Percentiles rank a stretch among this genome's conserved stretches.
Evolutionary conservation across 2,888 invertebrate genomes (phyloP).

Genomic region (Diarsia brunnea): DNA sequence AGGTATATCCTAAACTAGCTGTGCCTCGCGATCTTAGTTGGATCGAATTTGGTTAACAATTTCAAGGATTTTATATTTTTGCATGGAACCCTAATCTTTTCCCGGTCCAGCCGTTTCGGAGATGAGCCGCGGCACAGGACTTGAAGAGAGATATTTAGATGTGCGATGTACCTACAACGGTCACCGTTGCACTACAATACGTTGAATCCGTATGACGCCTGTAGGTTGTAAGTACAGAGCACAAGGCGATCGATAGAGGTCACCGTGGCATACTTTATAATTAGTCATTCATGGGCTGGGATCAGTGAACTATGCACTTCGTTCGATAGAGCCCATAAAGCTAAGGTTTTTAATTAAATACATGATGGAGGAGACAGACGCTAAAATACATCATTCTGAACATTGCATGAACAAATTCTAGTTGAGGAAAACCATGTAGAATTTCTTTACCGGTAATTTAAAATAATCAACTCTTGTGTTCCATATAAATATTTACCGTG

Average conservation of each 20-base stretch:
- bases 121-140: neutral
- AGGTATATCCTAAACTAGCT: neutral
- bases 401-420: too few species aligned
- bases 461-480: too few species aligned
- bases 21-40: too few species aligned
- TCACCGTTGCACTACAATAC: neutral
- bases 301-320: constrained; percentile 16
- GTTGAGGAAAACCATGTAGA: too few species aligned
- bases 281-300: neutral
- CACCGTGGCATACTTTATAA: neutral
- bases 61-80: too few species aligned
- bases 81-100: too few species aligned
- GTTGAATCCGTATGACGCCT: neutral
- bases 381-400: too few species aligned
- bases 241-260: constrained; percentile 23
- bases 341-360: neutral
- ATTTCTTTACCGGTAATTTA: too few species aligned
- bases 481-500: too few species aligned
- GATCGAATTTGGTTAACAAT: too few species aligned
- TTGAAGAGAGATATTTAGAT: neutral
- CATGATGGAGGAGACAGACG: too few species aligned
- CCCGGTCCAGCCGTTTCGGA: too few species aligned
- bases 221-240: neutral
- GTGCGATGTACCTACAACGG: neutral
- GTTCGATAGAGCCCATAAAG: neutral